These are phyloP conservation scores for Calephelis nemesis DNA, from an alignment of 1,140 invertebrate genomes.

Conservation along the genomic window DNA sequence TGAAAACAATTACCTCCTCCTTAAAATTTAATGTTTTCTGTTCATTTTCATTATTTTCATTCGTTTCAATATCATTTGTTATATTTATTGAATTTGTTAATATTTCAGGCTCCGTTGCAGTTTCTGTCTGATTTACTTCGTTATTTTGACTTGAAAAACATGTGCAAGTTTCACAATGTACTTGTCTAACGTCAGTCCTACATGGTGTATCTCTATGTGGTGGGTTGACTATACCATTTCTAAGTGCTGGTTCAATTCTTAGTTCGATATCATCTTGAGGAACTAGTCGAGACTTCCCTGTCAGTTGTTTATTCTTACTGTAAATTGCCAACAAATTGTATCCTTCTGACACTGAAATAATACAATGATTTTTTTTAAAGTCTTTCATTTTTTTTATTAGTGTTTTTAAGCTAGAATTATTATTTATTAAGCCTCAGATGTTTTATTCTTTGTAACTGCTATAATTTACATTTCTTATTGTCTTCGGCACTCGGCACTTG, in stretches of 20 bases:
- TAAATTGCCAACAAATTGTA: conserved; percentile 39
- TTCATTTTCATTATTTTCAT: neutral
- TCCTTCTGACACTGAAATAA: conserved; percentile 36
- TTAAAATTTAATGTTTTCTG: conserved; percentile 25
- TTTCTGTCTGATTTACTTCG: neutral
- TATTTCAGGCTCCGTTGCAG: neutral
- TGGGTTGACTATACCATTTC: neutral
- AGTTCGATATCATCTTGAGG: neutral
- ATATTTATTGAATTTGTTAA: neutral
- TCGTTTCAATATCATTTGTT: neutral
- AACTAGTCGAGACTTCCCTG: conserved; percentile 34
- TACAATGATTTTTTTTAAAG: neutral
- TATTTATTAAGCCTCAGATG: too few relatives aligned
- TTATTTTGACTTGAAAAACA: conserved; percentile 19
- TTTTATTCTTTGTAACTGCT: too few relatives aligned
- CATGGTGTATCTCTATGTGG: conserved; percentile 5
- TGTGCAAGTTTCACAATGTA: conserved; percentile 30
- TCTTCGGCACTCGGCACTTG: too few relatives aligned
- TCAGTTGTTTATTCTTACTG: conserved; percentile 35
- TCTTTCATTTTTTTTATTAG: too few relatives aligned
- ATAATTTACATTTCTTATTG: too few relatives aligned
- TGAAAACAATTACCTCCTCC: conserved; percentile 26
- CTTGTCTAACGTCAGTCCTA: neutral
- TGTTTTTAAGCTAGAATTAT: too few relatives aligned
- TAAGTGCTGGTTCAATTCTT: conserved; percentile 9